Conservation (phyloP, 1,140 invertebrate species). For the Muscidifurax raptorellus region DNA sequence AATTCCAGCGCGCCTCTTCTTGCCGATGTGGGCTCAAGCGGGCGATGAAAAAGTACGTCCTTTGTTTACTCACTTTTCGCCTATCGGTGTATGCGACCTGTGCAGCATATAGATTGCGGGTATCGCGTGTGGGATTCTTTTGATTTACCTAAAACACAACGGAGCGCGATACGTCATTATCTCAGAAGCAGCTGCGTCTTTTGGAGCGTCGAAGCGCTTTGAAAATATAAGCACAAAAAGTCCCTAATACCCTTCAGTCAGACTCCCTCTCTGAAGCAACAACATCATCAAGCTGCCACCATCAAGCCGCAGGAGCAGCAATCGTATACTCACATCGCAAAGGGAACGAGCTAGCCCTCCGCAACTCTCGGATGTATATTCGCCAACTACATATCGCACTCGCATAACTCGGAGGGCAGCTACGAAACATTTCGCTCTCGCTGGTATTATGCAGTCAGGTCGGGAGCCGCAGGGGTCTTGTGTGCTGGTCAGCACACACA, state of each 20-base stretch:
- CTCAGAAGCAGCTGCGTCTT: no score
- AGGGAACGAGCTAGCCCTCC: neutral
- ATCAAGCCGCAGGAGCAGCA: neutral
- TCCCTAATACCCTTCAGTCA: neutral
- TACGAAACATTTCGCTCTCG: neutral
- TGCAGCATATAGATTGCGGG: neutral
- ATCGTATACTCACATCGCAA: neutral
- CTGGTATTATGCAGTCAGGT: neutral
- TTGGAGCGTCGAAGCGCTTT: neutral
- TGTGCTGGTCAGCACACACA: neutral
- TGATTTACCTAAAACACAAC: no score
- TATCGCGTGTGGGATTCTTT: neutral
- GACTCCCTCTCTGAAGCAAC: neutral
- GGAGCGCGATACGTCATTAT: no score
- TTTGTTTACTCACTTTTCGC: constrained; percentile 41
- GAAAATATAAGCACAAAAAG: neutral
- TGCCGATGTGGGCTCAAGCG: constrained; percentile 14
- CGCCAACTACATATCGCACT: neutral
- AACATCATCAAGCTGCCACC: neutral
- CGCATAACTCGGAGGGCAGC: neutral
- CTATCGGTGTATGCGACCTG: neutral
- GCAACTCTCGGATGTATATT: neutral
- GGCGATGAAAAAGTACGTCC: neutral
- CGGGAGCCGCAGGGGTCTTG: neutral
- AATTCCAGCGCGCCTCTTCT: constrained; percentile 59